Percentiles rank a stretch among this genome's conserved stretches.
Conservation (phyloP, 2,888 invertebrate species). For the Listrodromus nycthemerus region DNA sequence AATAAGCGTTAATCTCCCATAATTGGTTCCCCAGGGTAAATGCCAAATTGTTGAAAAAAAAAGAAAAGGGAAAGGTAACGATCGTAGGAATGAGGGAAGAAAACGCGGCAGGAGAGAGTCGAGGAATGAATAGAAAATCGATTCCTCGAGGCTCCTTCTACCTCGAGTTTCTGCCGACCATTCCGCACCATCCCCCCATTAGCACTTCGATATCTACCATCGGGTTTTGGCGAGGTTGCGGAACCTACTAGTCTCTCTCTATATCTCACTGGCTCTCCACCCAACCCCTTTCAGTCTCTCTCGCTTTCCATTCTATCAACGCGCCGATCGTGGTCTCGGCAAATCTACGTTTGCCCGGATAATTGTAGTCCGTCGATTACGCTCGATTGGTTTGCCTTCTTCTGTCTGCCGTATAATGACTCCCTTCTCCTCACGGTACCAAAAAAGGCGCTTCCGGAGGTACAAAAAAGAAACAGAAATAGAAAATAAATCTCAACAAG, state of each 20-base stretch:
- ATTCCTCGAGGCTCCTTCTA: conserved; percentile 62
- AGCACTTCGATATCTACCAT: conserved; percentile 68
- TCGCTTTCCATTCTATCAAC: conserved; percentile 57
- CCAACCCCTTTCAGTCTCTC: conserved; percentile 35
- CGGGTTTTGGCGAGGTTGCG: conserved; percentile 64
- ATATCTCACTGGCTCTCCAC: conserved; percentile 14
- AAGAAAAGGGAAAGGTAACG: conserved; percentile 53
- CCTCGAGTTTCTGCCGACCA: conserved; percentile 52
- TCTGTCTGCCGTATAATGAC: conserved; percentile 44
- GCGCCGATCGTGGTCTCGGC: conserved; percentile 55
- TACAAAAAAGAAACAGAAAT: not conserved
- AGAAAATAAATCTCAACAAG: not conserved
- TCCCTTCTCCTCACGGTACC: not conserved
- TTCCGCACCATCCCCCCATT: conserved; percentile 56
- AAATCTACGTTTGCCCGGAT: conserved; percentile 65
- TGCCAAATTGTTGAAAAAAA: conserved; percentile 63
- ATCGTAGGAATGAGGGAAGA: conserved; percentile 44
- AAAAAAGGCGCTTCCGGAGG: not conserved
- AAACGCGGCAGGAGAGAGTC: conserved; percentile 44
- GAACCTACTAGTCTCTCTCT: conserved; percentile 45
- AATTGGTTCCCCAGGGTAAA: conserved; percentile 69
- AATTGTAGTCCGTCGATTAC: conserved; percentile 61
- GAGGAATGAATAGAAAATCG: conserved; percentile 67
- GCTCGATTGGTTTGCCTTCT: conserved; percentile 60
- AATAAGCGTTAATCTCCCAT: conserved; percentile 68